A percentile compares a stretch with the other conserved stretches of the same genome.
These are phyloP conservation scores for Passerina amoena DNA, from an alignment of 2,113 vertebrate genomes.

Conservation along the genomic window DNA sequence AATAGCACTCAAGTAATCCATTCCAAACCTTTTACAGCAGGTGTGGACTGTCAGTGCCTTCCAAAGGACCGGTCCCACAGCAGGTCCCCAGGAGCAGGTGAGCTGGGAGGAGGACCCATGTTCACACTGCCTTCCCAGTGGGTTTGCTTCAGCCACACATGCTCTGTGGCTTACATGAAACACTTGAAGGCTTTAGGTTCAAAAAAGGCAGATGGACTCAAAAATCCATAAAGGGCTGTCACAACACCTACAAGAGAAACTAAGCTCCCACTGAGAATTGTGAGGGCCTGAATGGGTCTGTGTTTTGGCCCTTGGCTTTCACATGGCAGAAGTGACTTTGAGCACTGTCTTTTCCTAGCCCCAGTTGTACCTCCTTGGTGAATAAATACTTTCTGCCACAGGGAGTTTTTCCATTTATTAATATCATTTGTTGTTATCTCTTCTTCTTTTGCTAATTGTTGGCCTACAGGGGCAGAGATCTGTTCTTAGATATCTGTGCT, in stretches of 20 bases:
- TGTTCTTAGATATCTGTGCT: not conserved
- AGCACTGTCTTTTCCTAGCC: not conserved
- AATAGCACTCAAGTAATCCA: not conserved
- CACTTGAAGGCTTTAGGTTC: not conserved
- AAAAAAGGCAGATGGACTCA: not conserved
- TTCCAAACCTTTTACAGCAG: not conserved
- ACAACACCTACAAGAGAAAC: not conserved
- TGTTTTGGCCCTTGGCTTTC: not conserved
- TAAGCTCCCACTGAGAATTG: not conserved
- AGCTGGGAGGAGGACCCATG: fast-evolving
- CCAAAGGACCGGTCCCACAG: not conserved
- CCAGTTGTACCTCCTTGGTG: not conserved
- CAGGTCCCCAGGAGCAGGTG: not conserved
- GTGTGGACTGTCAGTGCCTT: not conserved
- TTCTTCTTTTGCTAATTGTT: not conserved
- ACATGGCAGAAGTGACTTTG: not conserved
- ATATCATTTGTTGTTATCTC: not conserved
- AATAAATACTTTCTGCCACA: not conserved
- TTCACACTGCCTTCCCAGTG: not conserved
- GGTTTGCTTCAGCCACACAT: not conserved
- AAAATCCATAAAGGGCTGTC: not conserved
- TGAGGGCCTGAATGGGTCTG: not conserved
- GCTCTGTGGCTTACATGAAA: not conserved
- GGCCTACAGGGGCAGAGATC: not conserved
- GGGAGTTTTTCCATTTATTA: not conserved